phyloP scores from a whole-genome alignment of 2,113 vertebrate species.

The Chrysemys picta region DNA sequence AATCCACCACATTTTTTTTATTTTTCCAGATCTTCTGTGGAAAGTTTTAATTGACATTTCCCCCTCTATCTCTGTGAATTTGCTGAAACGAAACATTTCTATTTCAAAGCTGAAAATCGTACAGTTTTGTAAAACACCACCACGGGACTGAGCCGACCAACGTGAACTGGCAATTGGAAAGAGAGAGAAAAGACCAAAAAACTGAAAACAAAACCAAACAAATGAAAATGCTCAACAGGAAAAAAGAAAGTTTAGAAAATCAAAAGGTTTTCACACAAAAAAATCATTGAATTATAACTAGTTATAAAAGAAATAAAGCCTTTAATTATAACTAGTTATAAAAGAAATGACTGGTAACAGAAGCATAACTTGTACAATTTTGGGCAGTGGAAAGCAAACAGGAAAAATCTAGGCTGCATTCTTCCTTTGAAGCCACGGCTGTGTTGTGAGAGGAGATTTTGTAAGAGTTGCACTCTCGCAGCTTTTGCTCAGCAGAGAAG shows the following conservation, averaged over 20 bases:
- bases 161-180: not conserved
- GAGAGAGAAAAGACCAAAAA: not conserved
- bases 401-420: not conserved
- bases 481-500: constrained; percentile 23
- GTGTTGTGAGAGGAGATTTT: constrained; percentile 4
- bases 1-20: not conserved
- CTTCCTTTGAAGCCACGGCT: not conserved
- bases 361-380: not conserved
- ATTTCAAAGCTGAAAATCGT: not conserved
- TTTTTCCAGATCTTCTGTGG: not conserved
- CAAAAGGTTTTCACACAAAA: not conserved
- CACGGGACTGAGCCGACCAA: not conserved
- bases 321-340: not conserved
- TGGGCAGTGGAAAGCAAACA: not conserved
- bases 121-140: not conserved
- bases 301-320: not conserved
- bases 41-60: not conserved
- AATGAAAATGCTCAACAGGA: not conserved
- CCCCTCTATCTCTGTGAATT: not conserved
- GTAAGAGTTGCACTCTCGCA: not conserved
- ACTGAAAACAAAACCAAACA: not conserved
- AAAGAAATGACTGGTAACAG: not conserved
- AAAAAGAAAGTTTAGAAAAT: not conserved
- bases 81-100: not conserved
- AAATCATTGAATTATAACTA: not conserved